Conservation (phyloP, 1,140 invertebrate species). For the Sogatella furcifera region DNA sequence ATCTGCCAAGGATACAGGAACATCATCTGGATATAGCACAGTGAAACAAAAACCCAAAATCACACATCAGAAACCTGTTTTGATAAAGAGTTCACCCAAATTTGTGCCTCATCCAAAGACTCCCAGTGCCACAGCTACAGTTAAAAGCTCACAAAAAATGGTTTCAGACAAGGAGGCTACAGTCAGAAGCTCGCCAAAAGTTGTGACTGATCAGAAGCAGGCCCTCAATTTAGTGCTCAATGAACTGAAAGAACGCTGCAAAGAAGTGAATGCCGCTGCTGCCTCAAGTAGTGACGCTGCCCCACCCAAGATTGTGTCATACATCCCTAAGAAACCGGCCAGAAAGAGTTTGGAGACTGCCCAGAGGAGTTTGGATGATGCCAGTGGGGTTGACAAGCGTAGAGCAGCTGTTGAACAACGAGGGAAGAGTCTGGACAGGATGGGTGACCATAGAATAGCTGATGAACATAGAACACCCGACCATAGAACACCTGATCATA, state of each 20-base stretch:
- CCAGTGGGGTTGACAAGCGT: no score
- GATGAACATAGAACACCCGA: no score
- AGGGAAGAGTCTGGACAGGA: no score
- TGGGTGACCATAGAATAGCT: no score
- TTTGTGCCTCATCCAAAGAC: not conserved
- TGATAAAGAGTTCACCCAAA: not conserved
- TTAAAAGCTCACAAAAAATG: not conserved
- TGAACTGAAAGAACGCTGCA: slow-evolving; percentile 5
- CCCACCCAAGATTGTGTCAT: slow-evolving; percentile 20
- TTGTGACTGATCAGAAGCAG: not conserved
- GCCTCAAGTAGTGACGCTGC: slow-evolving; percentile 3
- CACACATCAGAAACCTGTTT: no score
- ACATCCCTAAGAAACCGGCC: slow-evolving; percentile 15
- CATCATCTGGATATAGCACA: not conserved
- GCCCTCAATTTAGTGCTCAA: not conserved
- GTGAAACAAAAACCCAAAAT: no score
- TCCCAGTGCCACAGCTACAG: not conserved
- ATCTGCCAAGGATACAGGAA: not conserved
- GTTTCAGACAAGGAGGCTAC: no score
- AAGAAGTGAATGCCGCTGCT: slow-evolving; percentile 17
- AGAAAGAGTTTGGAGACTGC: not conserved
- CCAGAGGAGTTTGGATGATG: no score
- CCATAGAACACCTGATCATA: no score
- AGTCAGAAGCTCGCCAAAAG: not conserved
- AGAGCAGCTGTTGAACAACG: no score